phyloP scores from a whole-genome alignment of 2,888 invertebrate genomes.

The Eristalinus aeneus region DNA sequence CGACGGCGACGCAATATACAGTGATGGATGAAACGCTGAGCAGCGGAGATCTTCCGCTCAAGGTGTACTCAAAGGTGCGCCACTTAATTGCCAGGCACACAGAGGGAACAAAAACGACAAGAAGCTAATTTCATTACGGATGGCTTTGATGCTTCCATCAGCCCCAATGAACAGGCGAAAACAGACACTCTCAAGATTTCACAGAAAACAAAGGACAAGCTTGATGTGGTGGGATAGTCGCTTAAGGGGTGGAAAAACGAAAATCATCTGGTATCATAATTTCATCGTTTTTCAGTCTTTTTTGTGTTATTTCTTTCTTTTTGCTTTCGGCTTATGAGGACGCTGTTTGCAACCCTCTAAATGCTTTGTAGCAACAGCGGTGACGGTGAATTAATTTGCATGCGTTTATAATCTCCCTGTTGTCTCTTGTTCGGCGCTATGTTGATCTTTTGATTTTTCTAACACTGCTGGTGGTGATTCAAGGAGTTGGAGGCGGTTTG shows the following conservation, averaged over 20 bases:
- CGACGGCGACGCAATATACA: neutral
- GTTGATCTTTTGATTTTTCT: conserved; percentile 52
- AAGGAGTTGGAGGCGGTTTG: conserved; percentile 9
- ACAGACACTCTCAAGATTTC: conserved; percentile 55
- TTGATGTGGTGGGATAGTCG: conserved; percentile 11
- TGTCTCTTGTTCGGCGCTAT: conserved; percentile 10
- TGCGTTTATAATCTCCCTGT: conserved; percentile 60
- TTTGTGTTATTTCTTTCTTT: conserved; percentile 20
- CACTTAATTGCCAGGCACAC: conserved; percentile 69
- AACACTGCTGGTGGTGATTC: neutral
- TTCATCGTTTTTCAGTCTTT: conserved; percentile 28
- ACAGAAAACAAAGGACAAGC: conserved; percentile 54
- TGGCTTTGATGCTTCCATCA: conserved; percentile 64
- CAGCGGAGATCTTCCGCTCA: conserved; percentile 62
- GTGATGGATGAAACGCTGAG: neutral
- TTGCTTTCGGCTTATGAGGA: neutral
- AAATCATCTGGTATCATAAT: conserved; percentile 69
- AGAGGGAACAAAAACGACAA: conserved; percentile 39
- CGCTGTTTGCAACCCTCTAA: conserved; percentile 46
- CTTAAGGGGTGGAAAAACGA: conserved; percentile 47
- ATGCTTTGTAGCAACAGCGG: conserved; percentile 1
- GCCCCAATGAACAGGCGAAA: conserved; percentile 53
- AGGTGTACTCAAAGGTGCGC: conserved; percentile 70
- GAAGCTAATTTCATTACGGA: conserved; percentile 70
- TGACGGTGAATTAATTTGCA: conserved; percentile 65